These are phyloP conservation scores for Drepana arcuata DNA, from an alignment of 1,140 invertebrate genomes.

Conservation along the genomic window DNA sequence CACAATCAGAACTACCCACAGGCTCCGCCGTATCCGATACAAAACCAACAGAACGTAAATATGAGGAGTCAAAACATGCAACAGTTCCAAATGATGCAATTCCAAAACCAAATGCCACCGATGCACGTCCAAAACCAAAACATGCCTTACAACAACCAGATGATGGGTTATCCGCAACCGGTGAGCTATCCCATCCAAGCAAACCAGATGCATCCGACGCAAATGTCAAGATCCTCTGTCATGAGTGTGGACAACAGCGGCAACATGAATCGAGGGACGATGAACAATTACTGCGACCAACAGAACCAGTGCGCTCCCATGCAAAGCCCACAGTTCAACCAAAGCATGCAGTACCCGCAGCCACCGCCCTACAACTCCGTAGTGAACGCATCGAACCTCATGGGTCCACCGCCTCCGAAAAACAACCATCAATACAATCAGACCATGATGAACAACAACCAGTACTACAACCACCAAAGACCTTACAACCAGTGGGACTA, in stretches of 20 bases:
- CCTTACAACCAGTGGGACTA: slow-evolving; percentile 65
- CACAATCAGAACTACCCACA: slow-evolving; percentile 49
- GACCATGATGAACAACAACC: slow-evolving; percentile 59
- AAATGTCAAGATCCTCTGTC: slow-evolving; percentile 54
- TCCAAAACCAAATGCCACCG: slow-evolving; percentile 33
- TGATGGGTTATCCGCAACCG: slow-evolving; percentile 64
- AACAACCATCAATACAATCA: slow-evolving; percentile 62
- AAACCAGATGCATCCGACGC: slow-evolving; percentile 57
- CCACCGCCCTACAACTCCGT: slow-evolving; percentile 52
- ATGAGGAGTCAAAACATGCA: slow-evolving; percentile 45
- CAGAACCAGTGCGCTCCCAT: slow-evolving; percentile 26
- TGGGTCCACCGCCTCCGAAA: slow-evolving; percentile 62
- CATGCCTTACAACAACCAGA: slow-evolving; percentile 45
- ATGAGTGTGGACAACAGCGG: slow-evolving; percentile 64
- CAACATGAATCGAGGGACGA: slow-evolving; percentile 43
- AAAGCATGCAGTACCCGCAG: slow-evolving; percentile 51
- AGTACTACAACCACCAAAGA: slow-evolving; percentile 57
- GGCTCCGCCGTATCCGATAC: slow-evolving; percentile 32
- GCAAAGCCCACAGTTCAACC: slow-evolving; percentile 36
- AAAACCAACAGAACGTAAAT: slow-evolving; percentile 37
- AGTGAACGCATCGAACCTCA: slow-evolving; percentile 40
- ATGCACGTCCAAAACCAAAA: slow-evolving; percentile 22
- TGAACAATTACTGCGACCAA: slow-evolving; percentile 48
- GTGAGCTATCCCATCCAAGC: slow-evolving; percentile 56
- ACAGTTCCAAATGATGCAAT: slow-evolving; percentile 58